Evolutionary conservation across 2,888 invertebrate species (phyloP), one percentile per base, ranked within the genome.

Genomic region (Norana najaformis): DNA sequence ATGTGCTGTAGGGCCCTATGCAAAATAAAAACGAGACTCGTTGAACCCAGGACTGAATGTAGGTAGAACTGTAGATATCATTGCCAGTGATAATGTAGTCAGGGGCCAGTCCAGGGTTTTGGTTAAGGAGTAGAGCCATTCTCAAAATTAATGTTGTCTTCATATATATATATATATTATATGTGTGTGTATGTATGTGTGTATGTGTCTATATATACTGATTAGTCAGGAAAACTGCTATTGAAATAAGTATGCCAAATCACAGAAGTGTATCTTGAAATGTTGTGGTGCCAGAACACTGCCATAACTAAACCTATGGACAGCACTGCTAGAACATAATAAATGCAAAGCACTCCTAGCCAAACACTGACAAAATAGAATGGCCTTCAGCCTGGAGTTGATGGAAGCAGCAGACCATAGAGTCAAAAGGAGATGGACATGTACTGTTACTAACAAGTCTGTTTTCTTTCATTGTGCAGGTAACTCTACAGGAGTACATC

Each of bases 401-500:
- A n/a, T 69, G 30, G n/a, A n/a, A 69, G 47, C 23, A 23, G 30
- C 30, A 8, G n/a, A 69, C 69, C 8, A 8, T n/a, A n/a, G 69
- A 69, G n/a, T 69, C 30, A 69, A 69, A n/a, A 69, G 8, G 69
- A 53, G 53, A 16, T 23, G 1, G 47, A 8, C 47, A 23, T 23
- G 20, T 47, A 23, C 8, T n/a, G 69, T 69, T 53, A 13, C 30
- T 53, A 47, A 47, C 20, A 23, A n/a, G 30, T 69, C 69, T 69
- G 69, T 16, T 69, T 30, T 23, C 47, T 47, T 47, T 23, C 47
- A 23, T 16, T 47, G 69, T n/a, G n/a, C 88, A 90, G 90, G 90
- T 90, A 8, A 83, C 89, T n/a, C 88, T 88, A 38, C 83, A 34
- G 20, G 91, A 91, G 34, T 91, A 90, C 41, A 89, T 90, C 20